Evolutionary conservation across 1,140 invertebrate species (phyloP), one percentile per base, ranked within the genome.

Genomic region (Nixonia krombeini): DNA sequence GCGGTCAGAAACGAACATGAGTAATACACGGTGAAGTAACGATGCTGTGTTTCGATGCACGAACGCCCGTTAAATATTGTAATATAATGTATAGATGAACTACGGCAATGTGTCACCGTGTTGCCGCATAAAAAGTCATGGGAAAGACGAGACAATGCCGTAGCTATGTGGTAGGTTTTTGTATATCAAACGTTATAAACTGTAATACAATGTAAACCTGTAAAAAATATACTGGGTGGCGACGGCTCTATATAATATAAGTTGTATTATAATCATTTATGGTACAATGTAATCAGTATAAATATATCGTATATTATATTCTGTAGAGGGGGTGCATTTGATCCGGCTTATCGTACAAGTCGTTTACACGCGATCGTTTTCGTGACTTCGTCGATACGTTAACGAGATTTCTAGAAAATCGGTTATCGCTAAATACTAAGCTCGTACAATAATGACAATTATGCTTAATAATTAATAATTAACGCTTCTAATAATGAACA

Each of bases 201-300:
- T 84, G 83, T 85, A 85, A 85, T 85, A 85, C 80, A 85, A 84
- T 85, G 83, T 85, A 85, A 85, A 85, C 82, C 83, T 85, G 83
- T 85, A 85, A 85, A 85, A 84, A 85, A 85, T 85, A 85, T 85
- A 85, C 81, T 85, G 81, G 79, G 80, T 84, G 83, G 76, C 81
- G 80, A 75, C 75, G 80, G 80, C 81, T 85, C 81, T 85, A 80
- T 84, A 80, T 81, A 80, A 83, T 83, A 84, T 82, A 80, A 82
- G 73, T 84, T 81, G 76, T 83, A 84, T 79, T 82, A 81, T 82
- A 78, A 81, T 82, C 66, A 70, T 76, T 81, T 85, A 83, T 83
- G 82, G 79, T 83, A 85, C 75, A 84, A 10, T 70, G 75, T 83
- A 83, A 82, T 81, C 73, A 81, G 78, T 84, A 85, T 83, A 85